Evolutionary conservation across 92 coral and sea anemone genomes (phyloP).

Genomic region (Muricea muricata): DNA sequence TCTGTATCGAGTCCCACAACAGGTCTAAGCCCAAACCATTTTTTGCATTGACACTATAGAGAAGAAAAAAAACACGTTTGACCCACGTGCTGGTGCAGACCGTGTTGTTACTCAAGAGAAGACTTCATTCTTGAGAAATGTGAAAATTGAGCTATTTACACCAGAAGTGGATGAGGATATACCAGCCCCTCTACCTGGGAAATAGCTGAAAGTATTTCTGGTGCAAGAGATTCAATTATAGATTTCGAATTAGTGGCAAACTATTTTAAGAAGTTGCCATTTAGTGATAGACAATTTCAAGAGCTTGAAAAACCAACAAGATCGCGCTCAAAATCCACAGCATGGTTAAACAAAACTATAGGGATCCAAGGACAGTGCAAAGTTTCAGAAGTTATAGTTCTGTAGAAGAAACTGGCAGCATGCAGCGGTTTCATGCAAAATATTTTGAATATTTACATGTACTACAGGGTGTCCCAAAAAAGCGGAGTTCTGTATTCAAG

Average conservation of each 20-base stretch:
- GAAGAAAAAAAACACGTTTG: constrained; percentile 41
- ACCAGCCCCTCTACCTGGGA: constrained; percentile 39
- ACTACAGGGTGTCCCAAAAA: too few species aligned
- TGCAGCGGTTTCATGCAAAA: too few species aligned
- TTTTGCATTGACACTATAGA: constrained; percentile 34
- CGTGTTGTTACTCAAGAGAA: constrained; percentile 16
- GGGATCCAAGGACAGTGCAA: too few species aligned
- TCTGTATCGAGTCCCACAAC: constrained; percentile 50
- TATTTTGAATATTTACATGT: too few species aligned
- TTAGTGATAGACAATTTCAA: background rate
- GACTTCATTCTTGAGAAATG: constrained; percentile 21
- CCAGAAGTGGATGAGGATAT: constrained; percentile 52
- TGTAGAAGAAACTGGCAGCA: too few species aligned
- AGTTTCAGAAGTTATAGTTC: too few species aligned
- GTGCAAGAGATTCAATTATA: background rate
- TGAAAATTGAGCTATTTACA: constrained; percentile 39
- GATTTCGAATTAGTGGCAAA: background rate
- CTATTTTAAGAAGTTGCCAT: background rate
- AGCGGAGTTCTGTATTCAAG: too few species aligned
- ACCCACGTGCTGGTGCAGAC: constrained; percentile 37
- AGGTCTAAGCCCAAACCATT: constrained; percentile 36
- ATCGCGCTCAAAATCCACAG: background rate
- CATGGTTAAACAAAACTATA: constrained; percentile 1
- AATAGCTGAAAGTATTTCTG: constrained; percentile 37
- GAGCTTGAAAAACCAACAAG: background rate